Evolutionary conservation across 2,113 vertebrate species (phyloP).

Genomic region (Triplophysa tibetana): DNA sequence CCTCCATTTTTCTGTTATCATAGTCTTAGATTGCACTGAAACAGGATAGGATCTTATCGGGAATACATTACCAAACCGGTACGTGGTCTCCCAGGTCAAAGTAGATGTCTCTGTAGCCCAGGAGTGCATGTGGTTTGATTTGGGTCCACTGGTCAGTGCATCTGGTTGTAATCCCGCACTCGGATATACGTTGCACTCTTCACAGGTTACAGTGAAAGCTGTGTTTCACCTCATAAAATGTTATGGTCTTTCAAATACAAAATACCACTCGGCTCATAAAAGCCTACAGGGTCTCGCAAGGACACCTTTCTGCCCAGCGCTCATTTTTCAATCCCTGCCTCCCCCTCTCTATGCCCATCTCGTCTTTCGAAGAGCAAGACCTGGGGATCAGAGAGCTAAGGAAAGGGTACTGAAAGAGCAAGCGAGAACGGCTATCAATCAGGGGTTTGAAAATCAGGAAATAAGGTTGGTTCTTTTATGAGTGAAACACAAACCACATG

Average conservation of each 20-base stretch:
- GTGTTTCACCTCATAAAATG: slow-evolving; percentile 79
- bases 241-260: slow-evolving; percentile 78
- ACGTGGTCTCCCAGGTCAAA: slow-evolving; percentile 43
- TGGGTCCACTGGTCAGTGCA: slow-evolving; percentile 45
- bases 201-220: slow-evolving; percentile 71
- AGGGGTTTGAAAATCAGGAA: slow-evolving; percentile 47
- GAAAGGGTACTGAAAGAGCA: slow-evolving; percentile 10
- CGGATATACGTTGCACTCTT: slow-evolving; percentile 62
- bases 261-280: slow-evolving; percentile 75
- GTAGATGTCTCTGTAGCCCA: slow-evolving; percentile 42
- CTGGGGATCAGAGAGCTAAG: background rate
- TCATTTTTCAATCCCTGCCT: slow-evolving; percentile 23
- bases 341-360: background rate
- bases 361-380: slow-evolving; percentile 56
- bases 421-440: slow-evolving; percentile 47
- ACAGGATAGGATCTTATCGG: slow-evolving; percentile 54
- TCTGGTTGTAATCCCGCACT: slow-evolving; percentile 62
- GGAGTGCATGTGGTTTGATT: slow-evolving; percentile 40
- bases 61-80: slow-evolving; percentile 47
- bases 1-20: slow-evolving; percentile 53
- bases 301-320: slow-evolving; percentile 63
- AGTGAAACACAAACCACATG: slow-evolving; percentile 57
- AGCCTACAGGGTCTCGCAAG: slow-evolving; percentile 72
- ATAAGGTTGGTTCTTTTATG: slow-evolving; percentile 33
- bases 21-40: slow-evolving; percentile 50